Evolutionary conservation across 2,797 vertebrate species (phyloP).

Genomic region (Pantherophis alleghaniensis): DNA sequence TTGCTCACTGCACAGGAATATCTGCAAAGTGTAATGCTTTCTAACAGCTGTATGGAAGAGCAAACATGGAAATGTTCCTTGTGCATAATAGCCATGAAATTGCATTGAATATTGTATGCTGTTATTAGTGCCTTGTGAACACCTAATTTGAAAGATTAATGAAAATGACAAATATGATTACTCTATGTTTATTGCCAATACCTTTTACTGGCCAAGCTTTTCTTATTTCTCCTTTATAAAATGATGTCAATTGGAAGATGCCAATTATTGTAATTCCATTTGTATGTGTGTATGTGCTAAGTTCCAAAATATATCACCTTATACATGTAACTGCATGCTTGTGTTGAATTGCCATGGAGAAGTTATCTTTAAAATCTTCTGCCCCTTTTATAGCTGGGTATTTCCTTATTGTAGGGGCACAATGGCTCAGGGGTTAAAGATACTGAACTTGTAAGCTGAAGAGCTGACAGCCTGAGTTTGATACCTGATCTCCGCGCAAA

Average conservation of each 20-base stretch:
- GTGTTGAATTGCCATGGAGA: slow-evolving; percentile 55
- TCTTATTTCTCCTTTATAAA: slow-evolving; percentile 62
- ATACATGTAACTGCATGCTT: slow-evolving; percentile 54
- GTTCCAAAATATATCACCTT: slow-evolving; percentile 51
- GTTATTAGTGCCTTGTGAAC: slow-evolving; percentile 66
- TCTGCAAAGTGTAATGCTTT: slow-evolving; percentile 68
- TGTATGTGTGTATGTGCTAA: slow-evolving; percentile 4
- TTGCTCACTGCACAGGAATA: slow-evolving; percentile 58
- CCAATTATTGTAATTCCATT: slow-evolving; percentile 55
- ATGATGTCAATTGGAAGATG: slow-evolving; percentile 60
- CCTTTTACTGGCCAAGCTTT: slow-evolving; percentile 65
- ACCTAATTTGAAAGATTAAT: slow-evolving; percentile 74
- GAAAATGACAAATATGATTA: slow-evolving; percentile 68
- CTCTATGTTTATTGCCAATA: slow-evolving; percentile 54
- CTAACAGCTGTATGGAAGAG: slow-evolving; percentile 72
- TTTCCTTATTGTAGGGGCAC: background rate
- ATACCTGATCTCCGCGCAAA: too few relatives aligned
- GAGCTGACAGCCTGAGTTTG: too few relatives aligned
- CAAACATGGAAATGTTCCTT: slow-evolving; percentile 60
- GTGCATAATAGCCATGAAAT: slow-evolving; percentile 69
- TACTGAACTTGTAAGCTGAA: background rate
- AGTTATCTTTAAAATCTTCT: slow-evolving; percentile 50
- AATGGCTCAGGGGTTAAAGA: background rate
- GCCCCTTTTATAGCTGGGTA: slow-evolving; percentile 40
- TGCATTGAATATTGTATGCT: slow-evolving; percentile 67